These are phyloP conservation scores for Chaetodon trifascialis DNA, from an alignment of 2,113 vertebrate species.

Conservation along the genomic window DNA sequence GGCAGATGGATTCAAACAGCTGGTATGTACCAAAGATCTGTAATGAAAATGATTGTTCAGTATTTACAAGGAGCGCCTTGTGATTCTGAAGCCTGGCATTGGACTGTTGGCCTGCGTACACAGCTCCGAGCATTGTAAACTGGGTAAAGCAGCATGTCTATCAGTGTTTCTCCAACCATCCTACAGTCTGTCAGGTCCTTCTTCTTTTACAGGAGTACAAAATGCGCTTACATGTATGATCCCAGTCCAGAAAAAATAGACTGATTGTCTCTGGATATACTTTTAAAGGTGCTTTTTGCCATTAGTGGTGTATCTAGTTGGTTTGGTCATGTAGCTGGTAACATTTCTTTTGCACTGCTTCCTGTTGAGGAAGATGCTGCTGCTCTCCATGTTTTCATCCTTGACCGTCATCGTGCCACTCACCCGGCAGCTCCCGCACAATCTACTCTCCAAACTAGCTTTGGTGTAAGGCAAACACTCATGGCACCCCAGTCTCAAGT, in stretches of 20 bases:
- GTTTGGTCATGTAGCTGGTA: conserved; percentile 64
- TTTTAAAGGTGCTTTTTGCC: conserved; percentile 74
- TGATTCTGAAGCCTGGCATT: conserved; percentile 55
- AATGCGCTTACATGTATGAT: conserved; percentile 30
- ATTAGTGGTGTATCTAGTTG: conserved; percentile 72
- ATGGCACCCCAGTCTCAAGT: conserved; percentile 60
- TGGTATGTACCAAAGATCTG: conserved; percentile 84
- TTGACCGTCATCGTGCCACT: conserved; percentile 59
- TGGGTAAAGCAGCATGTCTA: conserved; percentile 54
- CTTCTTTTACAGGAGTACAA: conserved; percentile 41
- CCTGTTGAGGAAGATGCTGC: conserved; percentile 66
- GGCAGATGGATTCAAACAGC: conserved; percentile 63
- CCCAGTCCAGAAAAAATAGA: conserved; percentile 20
- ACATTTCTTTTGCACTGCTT: conserved; percentile 72
- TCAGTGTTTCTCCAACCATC: conserved; percentile 69
- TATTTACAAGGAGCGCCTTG: conserved; percentile 57
- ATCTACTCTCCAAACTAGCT: conserved; percentile 61
- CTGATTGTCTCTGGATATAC: conserved; percentile 52
- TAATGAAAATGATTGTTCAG: conserved; percentile 75
- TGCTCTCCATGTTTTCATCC: conserved; percentile 68
- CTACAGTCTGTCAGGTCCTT: conserved; percentile 48
- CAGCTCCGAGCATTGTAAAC: conserved; percentile 50
- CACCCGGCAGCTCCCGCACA: conserved; percentile 72
- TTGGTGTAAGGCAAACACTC: conserved; percentile 64
- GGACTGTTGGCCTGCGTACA: conserved; percentile 56